Evolutionary conservation across 1,140 invertebrate species (phyloP), one percentile per base, ranked within the genome.

Genomic region (Lepeophtheirus salmonis): DNA sequence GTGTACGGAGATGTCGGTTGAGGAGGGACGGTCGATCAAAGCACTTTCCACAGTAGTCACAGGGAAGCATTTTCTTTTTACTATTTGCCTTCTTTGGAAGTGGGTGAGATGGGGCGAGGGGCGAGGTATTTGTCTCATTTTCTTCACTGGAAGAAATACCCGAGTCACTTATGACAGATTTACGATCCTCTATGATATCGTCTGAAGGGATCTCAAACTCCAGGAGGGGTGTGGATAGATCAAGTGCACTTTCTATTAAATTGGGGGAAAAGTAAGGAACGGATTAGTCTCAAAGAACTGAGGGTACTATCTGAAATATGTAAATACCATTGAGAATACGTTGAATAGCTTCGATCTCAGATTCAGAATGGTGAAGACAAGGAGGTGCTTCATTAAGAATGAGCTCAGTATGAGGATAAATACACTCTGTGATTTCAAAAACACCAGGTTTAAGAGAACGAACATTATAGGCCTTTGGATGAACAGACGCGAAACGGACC

Each of bases 1-100:
- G 68, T 56, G 66, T 67, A 22, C 61, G 50, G 22, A 65, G 56
- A 62, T 71, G 69, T 18, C 57, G n/a, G 57, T 60, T 84, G 3
- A 88, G 71, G 30, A 87, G 71, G 2, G 83, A 89, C 0, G 87
- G 88, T 63, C 88, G 74, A 68, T 90, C 88, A 68, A 90, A 91
- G 51, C 81, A 79, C 70, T 90, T 90, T 1, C 79, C 79, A 69
- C 88, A 91, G 16, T 83, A 80, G 68, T 83, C 79, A 68, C 87
- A 91, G 0, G 83, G 83, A 63, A 89, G 71, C 66, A 89, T 74
- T 13, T 74, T 75, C 64, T 75, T 67, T 63, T 78, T 74, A 55
- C 71, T 26, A 23, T 16, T 57, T 17, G 26, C n/a, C 23, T 57
- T 57, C 26, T 57, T n/a, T 41, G 30, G 30, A 41, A n/a, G 30